phyloP scores from a whole-genome alignment of 2,113 vertebrate genomes.

The Lepisosteus oculatus region DNA sequence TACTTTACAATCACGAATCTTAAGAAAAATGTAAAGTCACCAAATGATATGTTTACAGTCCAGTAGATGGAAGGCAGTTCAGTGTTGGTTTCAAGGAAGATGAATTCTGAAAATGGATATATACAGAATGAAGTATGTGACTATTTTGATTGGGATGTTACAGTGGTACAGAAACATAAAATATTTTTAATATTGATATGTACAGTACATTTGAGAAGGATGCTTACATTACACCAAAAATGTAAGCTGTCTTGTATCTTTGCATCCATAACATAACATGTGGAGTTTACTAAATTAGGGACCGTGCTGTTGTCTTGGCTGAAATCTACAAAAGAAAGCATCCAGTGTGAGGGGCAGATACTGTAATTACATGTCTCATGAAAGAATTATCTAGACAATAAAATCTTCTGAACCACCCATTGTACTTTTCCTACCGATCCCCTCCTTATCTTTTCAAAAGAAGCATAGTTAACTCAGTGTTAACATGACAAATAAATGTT shows the following conservation, averaged over 20 bases:
- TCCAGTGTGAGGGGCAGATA: neutral
- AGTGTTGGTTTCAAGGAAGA: too few relatives aligned
- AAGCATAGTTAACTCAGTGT: conserved; percentile 5
- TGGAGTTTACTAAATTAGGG: too few relatives aligned
- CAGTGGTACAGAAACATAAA: neutral
- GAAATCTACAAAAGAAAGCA: neutral
- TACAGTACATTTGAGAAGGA: neutral
- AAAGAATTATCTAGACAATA: neutral
- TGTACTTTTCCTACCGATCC: conserved; percentile 1
- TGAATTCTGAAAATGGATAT: too few relatives aligned
- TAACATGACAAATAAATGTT: conserved; percentile 25
- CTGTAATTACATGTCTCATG: conserved; percentile 23
- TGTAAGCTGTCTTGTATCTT: too few relatives aligned
- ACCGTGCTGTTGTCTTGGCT: neutral
- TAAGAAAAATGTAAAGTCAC: too few relatives aligned
- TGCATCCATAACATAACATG: too few relatives aligned
- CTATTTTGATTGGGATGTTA: too few relatives aligned
- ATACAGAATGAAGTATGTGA: too few relatives aligned
- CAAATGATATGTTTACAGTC: too few relatives aligned
- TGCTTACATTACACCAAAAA: too few relatives aligned
- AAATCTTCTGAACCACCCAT: neutral
- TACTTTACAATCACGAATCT: too few relatives aligned
- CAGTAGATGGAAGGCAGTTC: too few relatives aligned
- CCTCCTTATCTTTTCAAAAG: neutral
- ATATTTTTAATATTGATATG: neutral